Evolutionary conservation across 2,797 vertebrate species (phyloP), one percentile per base, ranked within the genome.

Genomic region (Falco concolor): DNA sequence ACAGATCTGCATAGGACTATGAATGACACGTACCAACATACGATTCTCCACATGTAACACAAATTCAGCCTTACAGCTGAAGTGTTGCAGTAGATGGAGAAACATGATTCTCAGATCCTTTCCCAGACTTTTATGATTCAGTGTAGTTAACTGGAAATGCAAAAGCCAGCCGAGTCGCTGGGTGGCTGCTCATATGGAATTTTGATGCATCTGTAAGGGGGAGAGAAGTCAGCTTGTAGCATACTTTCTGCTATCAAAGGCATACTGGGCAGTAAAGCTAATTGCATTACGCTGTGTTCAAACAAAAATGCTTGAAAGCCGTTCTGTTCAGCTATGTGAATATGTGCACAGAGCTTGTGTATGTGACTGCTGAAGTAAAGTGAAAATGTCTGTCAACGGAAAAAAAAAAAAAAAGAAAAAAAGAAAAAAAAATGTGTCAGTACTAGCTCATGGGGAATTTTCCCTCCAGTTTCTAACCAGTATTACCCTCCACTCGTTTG

Each of bases 171-270:
- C 0, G 0, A 95, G 72, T 90, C 9, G 0, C 90, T 96, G 91
- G 77, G 88, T 94, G 90, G 88, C 53, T 96, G 81, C 84, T 93
- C 78, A 83, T 94, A 96, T 59, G 88, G 94, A 95, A 93, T 95
- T 95, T n/a, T 93, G 78, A 80, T 89, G 90, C 53, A 94, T 95
- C 74, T 87, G 72, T 93, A 75, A 95, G 92, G 38, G 32, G 59
- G 53, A 89, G 68, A 87, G 44, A 90, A 82, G 32, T 68, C 13
- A 0, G 63, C 68, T 90, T 1, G 1, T 36, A 87, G 87, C 74
- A 57, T 52, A 78, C 44, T 89, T 89, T 89, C 75, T 81, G 68
- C 53, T 93, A 85, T 90, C 93, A 93, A 94, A 96, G 86, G 84
- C 57, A 5, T 21, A 38, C 69, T 91, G 73, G 61, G 82, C 67